phyloP scores from a whole-genome alignment of 2,797 vertebrate species.

The Bucorvus abyssinicus region DNA sequence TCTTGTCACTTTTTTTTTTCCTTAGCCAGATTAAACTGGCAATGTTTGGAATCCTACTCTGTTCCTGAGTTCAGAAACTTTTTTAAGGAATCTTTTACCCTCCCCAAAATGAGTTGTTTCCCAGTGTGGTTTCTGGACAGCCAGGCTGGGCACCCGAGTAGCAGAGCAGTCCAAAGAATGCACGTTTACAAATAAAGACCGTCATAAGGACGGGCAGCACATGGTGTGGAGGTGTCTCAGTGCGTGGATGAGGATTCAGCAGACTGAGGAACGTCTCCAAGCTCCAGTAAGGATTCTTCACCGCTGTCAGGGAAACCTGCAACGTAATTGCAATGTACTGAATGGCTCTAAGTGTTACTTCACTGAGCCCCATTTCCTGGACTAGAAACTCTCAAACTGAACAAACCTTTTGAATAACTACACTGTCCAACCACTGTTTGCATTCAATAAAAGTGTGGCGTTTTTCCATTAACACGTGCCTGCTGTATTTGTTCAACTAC shows the following conservation, averaged over 20 bases:
- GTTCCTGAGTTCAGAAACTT: background rate
- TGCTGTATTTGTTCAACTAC: background rate
- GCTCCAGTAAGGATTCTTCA: background rate
- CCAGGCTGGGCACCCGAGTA: slow-evolving; percentile 11
- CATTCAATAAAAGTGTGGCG: slow-evolving; percentile 58
- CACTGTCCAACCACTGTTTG: slow-evolving; percentile 44
- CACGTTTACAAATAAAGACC: slow-evolving; percentile 27
- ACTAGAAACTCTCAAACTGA: background rate
- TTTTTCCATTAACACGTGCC: slow-evolving; percentile 11
- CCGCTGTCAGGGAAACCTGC: background rate
- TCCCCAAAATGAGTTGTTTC: background rate
- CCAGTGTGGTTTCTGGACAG: slow-evolving; percentile 21
- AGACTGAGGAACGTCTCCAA: background rate
- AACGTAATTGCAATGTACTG: background rate
- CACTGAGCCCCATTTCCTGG: background rate
- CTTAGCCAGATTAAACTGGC: slow-evolving; percentile 30
- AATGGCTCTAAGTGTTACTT: background rate
- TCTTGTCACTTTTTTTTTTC: background rate
- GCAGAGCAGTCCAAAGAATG: slow-evolving; percentile 50
- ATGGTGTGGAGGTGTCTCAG: background rate
- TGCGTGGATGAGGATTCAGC: background rate
- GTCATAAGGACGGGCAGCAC: background rate
- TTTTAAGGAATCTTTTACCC: background rate
- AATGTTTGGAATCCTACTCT: background rate
- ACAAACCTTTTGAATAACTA: background rate